Base-by-base conservation (phyloP, 2,888 invertebrate genomes). In the Euphydryas editha region DNA sequence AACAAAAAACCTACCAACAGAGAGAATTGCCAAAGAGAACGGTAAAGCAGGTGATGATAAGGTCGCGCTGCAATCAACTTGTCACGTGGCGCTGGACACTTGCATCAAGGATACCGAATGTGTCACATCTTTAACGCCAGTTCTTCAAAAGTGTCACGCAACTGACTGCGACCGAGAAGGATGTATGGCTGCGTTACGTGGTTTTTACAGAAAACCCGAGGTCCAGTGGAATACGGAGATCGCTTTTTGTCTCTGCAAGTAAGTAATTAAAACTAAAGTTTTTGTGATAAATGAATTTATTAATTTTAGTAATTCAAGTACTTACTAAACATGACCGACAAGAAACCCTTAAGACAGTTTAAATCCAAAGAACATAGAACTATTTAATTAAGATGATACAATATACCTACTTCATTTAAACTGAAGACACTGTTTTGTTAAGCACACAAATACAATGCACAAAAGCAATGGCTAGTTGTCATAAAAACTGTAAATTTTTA, bases 241-340 rank as follows among this genome's bases (percentile, higher is more conserved):
- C 77, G 98, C 98, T 75, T 98, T 98, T 91, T 98, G 98, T 85
- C 94, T 98, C 69, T 98, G 98, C 97, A 97, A 96, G 98, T 97
- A 90, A 95, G 96, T 94, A 30, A 11, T 36, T 24, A 17, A 1
- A 17, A 17, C 5, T 46, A 6, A 46, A n/a, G 39, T 13, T 37
- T 11, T 37, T 1, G 37, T 2, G 2, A 39, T 11, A 13, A 39
- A 3, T 3, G 11, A 13, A 39, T n/a, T 30, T 7, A 30, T 30
- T 30, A 30, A 30, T 8, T n/a, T n/a, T n/a, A n/a, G n/a, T n/a
- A n/a, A n/a, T n/a, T n/a, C n/a, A n/a, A n/a, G n/a, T n/a, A n/a
- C n/a, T n/a, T n/a, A n/a, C n/a, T n/a, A n/a, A n/a, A 30, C 5
- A 30, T 30, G 30, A 7, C 30, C 8, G 5, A 30, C 30, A 30